A percentile compares a stretch with the other conserved stretches of the same genome.
Conservation (phyloP, 2,113 vertebrate genomes). For the Pteruthius melanotis region DNA sequence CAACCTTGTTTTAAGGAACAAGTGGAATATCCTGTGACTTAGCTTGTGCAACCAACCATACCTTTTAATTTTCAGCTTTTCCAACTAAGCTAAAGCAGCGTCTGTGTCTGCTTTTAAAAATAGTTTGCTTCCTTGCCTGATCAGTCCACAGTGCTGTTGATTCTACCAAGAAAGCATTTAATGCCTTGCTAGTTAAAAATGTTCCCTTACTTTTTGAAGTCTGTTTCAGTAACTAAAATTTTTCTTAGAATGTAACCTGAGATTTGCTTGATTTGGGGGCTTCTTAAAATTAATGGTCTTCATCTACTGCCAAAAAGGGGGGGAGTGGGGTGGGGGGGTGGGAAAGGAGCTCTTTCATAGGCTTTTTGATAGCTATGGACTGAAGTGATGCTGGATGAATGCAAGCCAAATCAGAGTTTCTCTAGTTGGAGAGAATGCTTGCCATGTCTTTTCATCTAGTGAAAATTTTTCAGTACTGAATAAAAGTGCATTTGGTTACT, state of each 20-base stretch:
- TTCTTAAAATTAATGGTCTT: neutral
- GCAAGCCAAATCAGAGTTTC: neutral
- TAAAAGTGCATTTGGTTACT: neutral
- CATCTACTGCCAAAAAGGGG: neutral
- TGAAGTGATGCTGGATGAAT: neutral
- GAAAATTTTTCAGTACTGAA: neutral
- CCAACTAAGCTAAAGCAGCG: neutral
- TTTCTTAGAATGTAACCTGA: neutral
- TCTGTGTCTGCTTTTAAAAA: neutral
- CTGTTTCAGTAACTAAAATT: neutral
- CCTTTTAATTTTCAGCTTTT: neutral
- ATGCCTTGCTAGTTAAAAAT: neutral
- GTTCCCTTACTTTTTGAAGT: neutral
- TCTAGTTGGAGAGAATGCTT: neutral
- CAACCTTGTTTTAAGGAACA: neutral
- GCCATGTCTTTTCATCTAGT: neutral
- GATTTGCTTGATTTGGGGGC: neutral
- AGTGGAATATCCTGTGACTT: neutral
- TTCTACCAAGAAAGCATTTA: neutral
- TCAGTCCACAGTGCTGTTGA: neutral
- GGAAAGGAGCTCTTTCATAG: neutral
- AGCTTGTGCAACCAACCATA: neutral
- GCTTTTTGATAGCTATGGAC: neutral
- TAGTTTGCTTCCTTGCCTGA: neutral
- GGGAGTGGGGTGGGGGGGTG: accelerated